Evolutionary conservation across 2,113 vertebrate species (phyloP).

Genomic region (Petromus typicus): DNA sequence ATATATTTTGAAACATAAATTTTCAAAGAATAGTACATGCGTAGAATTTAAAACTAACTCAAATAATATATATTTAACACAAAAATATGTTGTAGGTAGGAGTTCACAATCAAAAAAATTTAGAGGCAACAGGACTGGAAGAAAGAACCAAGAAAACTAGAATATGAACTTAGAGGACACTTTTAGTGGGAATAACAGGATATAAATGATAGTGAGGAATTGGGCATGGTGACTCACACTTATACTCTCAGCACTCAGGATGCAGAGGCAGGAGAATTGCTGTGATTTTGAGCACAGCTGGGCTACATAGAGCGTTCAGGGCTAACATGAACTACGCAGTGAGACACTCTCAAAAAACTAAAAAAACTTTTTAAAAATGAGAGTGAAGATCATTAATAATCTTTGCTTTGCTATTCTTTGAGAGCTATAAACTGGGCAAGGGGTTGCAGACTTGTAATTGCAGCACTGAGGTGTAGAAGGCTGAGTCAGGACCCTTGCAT

Average conservation of each 20-base stretch:
- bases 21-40: background rate
- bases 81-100: background rate
- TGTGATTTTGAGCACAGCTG: too few species aligned
- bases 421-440: background rate
- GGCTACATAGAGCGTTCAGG: too few species aligned
- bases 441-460: background rate
- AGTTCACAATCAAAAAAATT: background rate
- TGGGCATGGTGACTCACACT: too few species aligned
- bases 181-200: background rate
- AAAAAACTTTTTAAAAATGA: background rate
- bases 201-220: conserved; percentile 10
- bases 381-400: background rate
- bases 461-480: background rate
- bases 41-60: conserved; percentile 28
- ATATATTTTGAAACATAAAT: background rate
- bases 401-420: conserved; percentile 18
- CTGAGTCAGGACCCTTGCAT: background rate
- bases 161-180: background rate
- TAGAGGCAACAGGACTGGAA: background rate
- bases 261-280: too few species aligned
- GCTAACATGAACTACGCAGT: too few species aligned
- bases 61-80: background rate
- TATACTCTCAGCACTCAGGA: too few species aligned
- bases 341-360: too few species aligned
- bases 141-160: background rate